Percentiles rank a stretch among this genome's conserved stretches.
These are phyloP conservation scores for Esperia sulphurella DNA, from an alignment of 2,888 invertebrate species.

Conservation along the genomic window DNA sequence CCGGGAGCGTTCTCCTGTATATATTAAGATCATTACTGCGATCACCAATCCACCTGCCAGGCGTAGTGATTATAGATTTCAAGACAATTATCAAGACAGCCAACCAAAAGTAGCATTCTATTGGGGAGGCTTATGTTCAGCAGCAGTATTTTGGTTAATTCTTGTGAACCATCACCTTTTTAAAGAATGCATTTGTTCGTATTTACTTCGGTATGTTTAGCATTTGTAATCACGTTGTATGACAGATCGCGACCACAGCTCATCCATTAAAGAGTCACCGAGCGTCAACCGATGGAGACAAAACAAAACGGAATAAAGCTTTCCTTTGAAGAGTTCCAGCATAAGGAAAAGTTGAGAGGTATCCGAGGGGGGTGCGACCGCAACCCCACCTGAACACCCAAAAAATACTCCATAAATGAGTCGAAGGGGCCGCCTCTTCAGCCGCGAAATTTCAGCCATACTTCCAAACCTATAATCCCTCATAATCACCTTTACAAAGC, in stretches of 20 bases:
- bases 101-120: no score
- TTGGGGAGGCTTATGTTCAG: no score
- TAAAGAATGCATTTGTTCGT: background rate
- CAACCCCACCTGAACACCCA: slow-evolving; percentile 65
- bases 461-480: slow-evolving; percentile 80
- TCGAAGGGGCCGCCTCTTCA: slow-evolving; percentile 58
- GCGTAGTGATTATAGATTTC: no score
- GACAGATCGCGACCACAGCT: slow-evolving; percentile 38
- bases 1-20: no score
- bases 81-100: no score
- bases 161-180: no score
- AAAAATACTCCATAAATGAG: slow-evolving; percentile 74
- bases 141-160: no score
- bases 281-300: slow-evolving; percentile 43
- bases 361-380: slow-evolving; percentile 54
- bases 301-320: slow-evolving; percentile 64
- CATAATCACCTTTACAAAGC: slow-evolving; percentile 81
- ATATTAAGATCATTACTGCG: no score
- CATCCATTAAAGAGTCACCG: slow-evolving; percentile 35
- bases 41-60: no score
- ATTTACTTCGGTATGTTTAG: no score
- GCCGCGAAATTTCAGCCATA: slow-evolving; percentile 76
- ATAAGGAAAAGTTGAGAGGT: slow-evolving; percentile 72
- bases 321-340: slow-evolving; percentile 68
- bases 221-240: background rate